phyloP scores from a whole-genome alignment of 2,888 invertebrate species.

The Gandaritis pyraliata region DNA sequence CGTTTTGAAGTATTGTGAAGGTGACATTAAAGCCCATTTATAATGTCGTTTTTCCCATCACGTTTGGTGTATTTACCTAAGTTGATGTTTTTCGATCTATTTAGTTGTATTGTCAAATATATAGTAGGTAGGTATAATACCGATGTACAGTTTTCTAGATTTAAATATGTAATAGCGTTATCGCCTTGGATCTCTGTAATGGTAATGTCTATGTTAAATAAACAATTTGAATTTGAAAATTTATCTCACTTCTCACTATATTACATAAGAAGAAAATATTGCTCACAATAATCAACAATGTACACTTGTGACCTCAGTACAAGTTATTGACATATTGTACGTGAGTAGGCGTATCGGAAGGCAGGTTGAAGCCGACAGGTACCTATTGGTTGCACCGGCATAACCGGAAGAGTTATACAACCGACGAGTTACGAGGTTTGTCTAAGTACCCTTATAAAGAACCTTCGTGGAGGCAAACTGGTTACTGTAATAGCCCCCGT shows the following conservation, averaged over 20 bases:
- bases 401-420: conserved; percentile 60
- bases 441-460: conserved; percentile 46
- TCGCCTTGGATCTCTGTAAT: too few relatives aligned
- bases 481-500: conserved; percentile 48
- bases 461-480: conserved; percentile 59
- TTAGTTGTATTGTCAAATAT: too few relatives aligned
- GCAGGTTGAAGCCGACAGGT: conserved; percentile 35
- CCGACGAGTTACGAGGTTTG: conserved; percentile 53
- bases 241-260: conserved; percentile 28
- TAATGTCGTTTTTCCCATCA: too few relatives aligned
- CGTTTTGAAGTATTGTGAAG: too few relatives aligned
- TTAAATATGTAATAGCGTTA: too few relatives aligned
- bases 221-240: too few relatives aligned
- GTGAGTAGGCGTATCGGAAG: conserved; percentile 58
- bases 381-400: conserved; percentile 40
- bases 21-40: too few relatives aligned
- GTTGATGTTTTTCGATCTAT: too few relatives aligned
- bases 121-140: too few relatives aligned
- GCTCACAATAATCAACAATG: conserved; percentile 31
- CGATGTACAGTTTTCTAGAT: too few relatives aligned
- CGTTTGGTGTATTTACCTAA: too few relatives aligned
- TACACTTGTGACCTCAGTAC: conserved; percentile 54
- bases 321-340: conserved; percentile 65
- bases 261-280: conserved; percentile 34
- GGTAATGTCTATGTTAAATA: too few relatives aligned